phyloP scores from a whole-genome alignment of 2,888 invertebrate species.

The Blastobasis lacticolella region DNA sequence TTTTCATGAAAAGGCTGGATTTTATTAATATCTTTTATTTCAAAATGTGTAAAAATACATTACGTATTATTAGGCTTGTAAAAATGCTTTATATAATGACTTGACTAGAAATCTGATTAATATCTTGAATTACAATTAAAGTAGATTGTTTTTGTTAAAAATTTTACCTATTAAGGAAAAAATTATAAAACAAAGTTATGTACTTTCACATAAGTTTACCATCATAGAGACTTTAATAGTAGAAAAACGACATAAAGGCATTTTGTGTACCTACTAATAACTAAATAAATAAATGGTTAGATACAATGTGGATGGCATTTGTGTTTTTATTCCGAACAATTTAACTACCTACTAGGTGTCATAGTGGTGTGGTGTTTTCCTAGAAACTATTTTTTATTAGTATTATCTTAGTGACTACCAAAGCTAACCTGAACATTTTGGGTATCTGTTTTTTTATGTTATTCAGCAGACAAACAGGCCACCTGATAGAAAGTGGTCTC shows the following conservation, averaged over 20 bases:
- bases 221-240: slow-evolving; percentile 37
- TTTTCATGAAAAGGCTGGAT: slow-evolving; percentile 37
- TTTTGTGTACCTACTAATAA: slow-evolving; percentile 39
- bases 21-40: slow-evolving; percentile 11
- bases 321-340: slow-evolving; percentile 23
- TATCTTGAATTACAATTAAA: slow-evolving; percentile 1
- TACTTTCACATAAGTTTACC: slow-evolving; percentile 55
- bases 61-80: slow-evolving; percentile 10
- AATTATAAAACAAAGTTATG: slow-evolving; percentile 2
- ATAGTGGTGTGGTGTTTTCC: no score
- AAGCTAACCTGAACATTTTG: no score
- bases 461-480: no score
- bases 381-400: no score
- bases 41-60: slow-evolving; percentile 10
- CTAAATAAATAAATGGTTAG: slow-evolving; percentile 47
- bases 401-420: no score
- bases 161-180: slow-evolving; percentile 9
- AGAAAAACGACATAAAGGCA: slow-evolving; percentile 43
- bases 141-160: slow-evolving; percentile 6
- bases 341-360: not conserved
- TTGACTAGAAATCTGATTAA: no score
- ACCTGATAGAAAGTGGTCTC: no score
- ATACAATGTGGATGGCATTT: slow-evolving; percentile 29
- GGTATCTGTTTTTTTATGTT: no score
- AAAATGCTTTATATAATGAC: slow-evolving; percentile 16